A percentile compares a stretch with the other conserved stretches of the same genome.
phyloP scores from a whole-genome alignment of 2,888 invertebrate genomes.

The Homarus gammarus region DNA sequence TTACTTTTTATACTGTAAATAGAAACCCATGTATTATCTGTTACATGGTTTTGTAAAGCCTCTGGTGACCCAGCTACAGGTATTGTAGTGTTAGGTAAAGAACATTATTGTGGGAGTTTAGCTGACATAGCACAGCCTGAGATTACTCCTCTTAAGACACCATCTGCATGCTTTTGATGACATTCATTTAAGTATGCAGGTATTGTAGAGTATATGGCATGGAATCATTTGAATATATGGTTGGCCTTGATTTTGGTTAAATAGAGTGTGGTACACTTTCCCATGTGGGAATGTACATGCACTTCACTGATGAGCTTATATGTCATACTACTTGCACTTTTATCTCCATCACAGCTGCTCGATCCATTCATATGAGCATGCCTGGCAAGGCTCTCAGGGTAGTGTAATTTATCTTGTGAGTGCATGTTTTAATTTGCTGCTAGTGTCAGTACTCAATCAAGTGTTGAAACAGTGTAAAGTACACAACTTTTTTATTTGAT shows the following conservation, averaged over 20 bases:
- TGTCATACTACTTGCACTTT: too few relatives aligned
- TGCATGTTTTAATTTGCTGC: not conserved
- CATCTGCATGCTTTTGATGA: conserved; percentile 14
- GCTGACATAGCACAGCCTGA: not conserved
- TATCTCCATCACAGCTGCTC: not conserved
- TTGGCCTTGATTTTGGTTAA: not conserved
- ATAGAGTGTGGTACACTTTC: not conserved
- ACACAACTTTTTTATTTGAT: not conserved
- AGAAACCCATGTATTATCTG: not conserved
- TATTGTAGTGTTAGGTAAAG: not conserved
- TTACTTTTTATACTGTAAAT: conserved; percentile 37
- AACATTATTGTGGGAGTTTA: not conserved
- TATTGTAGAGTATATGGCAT: not conserved
- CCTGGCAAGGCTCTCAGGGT: not conserved
- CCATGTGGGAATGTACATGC: conserved; percentile 7
- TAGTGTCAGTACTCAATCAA: not conserved
- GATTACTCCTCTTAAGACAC: not conserved
- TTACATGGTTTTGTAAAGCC: not conserved
- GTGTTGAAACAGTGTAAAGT: not conserved
- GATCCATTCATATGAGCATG: not conserved
- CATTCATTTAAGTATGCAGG: not conserved
- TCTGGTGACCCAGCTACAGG: not conserved
- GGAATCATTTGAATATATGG: not conserved
- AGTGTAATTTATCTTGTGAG: not conserved
- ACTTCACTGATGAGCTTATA: conserved; percentile 1